These are phyloP conservation scores for Orycteropus afer DNA, from an alignment of 2,113 vertebrate genomes.

Conservation along the genomic window DNA sequence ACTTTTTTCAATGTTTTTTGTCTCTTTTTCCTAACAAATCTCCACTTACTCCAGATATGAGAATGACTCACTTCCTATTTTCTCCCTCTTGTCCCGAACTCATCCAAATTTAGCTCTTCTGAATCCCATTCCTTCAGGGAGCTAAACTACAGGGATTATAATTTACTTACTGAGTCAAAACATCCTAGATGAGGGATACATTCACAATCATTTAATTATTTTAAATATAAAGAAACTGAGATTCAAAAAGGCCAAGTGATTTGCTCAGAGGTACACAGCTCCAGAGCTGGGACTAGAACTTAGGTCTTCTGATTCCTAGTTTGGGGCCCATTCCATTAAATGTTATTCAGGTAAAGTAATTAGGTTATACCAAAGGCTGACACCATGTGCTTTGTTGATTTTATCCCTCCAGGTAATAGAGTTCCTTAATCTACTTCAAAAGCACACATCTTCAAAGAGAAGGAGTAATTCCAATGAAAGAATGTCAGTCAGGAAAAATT, in stretches of 20 bases:
- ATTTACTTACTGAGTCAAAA: not conserved
- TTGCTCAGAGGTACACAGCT: not conserved
- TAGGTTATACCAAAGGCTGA: not conserved
- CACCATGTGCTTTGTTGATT: not conserved
- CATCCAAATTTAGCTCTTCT: not conserved
- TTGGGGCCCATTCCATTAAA: not conserved
- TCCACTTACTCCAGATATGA: not conserved
- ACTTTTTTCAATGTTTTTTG: not conserved
- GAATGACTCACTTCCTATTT: not conserved
- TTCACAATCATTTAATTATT: not conserved
- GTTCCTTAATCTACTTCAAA: conserved; percentile 36
- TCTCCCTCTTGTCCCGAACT: not conserved
- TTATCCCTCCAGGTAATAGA: conserved; percentile 11
- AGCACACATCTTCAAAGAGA: conserved; percentile 37
- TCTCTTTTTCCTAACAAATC: not conserved
- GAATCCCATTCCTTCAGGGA: not conserved
- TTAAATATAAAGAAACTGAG: not conserved
- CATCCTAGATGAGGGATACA: not conserved
- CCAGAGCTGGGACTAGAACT: not conserved
- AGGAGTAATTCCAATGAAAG: not conserved
- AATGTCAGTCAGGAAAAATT: not conserved
- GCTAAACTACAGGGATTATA: not conserved
- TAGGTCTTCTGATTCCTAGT: not conserved
- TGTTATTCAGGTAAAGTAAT: not conserved
- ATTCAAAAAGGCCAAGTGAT: not conserved